Evolutionary conservation across 2,888 invertebrate species (phyloP), one percentile per base, ranked within the genome.

Genomic region (Drosophila kambysellisi): DNA sequence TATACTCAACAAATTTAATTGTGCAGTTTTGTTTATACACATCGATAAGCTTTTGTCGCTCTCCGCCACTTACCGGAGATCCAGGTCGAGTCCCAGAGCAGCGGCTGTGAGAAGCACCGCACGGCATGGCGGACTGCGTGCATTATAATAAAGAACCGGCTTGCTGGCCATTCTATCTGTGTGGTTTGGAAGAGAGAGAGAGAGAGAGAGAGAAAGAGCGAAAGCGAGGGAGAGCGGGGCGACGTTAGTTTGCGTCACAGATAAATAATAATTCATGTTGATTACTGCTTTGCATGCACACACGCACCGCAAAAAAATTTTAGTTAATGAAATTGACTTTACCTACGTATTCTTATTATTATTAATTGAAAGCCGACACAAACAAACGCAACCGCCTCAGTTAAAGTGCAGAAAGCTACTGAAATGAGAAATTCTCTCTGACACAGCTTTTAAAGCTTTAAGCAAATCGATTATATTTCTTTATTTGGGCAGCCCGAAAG

Each of bases 101-200:
- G 95, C 95, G 9, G 96, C 96, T 0, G 95, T 94, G 65, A 96
- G 91, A 35, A 95, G 93, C 12, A 95, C 96, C 0, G 95, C 92
- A 8, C 96, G 94, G 92, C 95, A 95, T 9, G 96, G 96, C 2
- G 95, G 94, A 81, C 96, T 96, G 86, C 95, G 95, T 17, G 94
- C 94, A 33, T 94, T 85, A 89, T 95, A 95, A 92, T 96, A 96
- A 56, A 96, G 93, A 83, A 92, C 82, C 37, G 93, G 93, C 82
- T 93, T 92, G 12, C 57, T 62, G 37, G 90, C 65, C 92, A 92
- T 92, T 17, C 70, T 79, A 8, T 33, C 57, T 57, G 41, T 20
- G 8, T 15, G 39, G 17, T 4, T 30, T 29, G 37, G 3, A 32
- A 37, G 11, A 20, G 39, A 29, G 11, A 1, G 30, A 15, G 0